These are phyloP conservation scores for Aricia agestis DNA, from an alignment of 1,140 invertebrate species.

Conservation along the genomic window DNA sequence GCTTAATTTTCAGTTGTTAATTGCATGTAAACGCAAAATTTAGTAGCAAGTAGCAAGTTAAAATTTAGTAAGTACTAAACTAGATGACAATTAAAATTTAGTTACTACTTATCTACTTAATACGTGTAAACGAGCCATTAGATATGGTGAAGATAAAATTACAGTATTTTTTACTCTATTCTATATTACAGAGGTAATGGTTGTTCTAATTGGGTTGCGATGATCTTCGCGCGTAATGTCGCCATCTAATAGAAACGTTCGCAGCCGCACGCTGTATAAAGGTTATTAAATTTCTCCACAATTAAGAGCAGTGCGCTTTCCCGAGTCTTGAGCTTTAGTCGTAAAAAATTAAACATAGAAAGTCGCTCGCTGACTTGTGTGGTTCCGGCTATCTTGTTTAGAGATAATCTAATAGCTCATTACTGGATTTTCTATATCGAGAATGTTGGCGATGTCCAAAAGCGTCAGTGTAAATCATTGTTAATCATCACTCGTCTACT, in stretches of 20 bases:
- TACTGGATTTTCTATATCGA: conserved; percentile 11
- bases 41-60: too few species aligned
- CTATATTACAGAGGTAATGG: not conserved
- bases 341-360: conserved; percentile 16
- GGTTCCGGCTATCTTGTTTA: conserved; percentile 10
- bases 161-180: too few species aligned
- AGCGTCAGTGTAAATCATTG: not conserved
- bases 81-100: too few species aligned
- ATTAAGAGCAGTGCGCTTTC: conserved; percentile 33
- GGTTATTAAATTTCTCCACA: conserved; percentile 45
- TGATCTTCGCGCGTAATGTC: not conserved
- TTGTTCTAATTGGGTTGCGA: not conserved
- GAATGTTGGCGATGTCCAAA: not conserved
- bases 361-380: not conserved
- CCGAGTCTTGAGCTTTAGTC: conserved; percentile 31
- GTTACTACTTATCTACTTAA: too few species aligned
- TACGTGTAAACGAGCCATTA: too few species aligned
- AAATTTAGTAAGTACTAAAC: too few species aligned
- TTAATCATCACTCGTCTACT: not conserved
- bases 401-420: not conserved
- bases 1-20: too few species aligned
- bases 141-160: too few species aligned
- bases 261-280: conserved; percentile 19
- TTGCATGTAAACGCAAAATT: too few species aligned
- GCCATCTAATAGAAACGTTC: conserved; percentile 19